phyloP scores from a whole-genome alignment of 2,888 invertebrate genomes.

The Cyclophora punctaria region DNA sequence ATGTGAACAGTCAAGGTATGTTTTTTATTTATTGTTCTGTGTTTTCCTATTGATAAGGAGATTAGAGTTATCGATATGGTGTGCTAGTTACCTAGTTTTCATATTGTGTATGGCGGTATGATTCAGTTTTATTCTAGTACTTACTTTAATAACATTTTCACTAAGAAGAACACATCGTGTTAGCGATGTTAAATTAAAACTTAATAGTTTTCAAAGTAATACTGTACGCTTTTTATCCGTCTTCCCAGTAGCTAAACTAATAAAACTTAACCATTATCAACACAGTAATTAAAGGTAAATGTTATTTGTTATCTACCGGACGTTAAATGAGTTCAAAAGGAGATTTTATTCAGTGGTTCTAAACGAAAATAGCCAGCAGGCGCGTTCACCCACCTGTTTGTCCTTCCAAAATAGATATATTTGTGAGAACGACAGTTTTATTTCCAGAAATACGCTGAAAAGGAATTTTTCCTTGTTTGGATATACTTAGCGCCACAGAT shows the following conservation, averaged over 20 bases:
- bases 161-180: too few relatives aligned
- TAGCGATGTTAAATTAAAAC: too few relatives aligned
- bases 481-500: too few relatives aligned
- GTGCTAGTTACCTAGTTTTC: too few relatives aligned
- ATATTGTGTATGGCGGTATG: too few relatives aligned
- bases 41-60: constrained; percentile 16
- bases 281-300: constrained; percentile 25
- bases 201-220: too few relatives aligned
- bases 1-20: constrained; percentile 57
- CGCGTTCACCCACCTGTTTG: constrained; percentile 12
- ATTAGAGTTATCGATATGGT: too few relatives aligned
- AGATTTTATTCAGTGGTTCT: constrained; percentile 45
- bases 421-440: constrained; percentile 51
- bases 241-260: constrained; percentile 3
- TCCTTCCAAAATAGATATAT: constrained; percentile 45
- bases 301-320: constrained; percentile 45
- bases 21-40: constrained; percentile 17
- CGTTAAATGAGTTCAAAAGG: constrained; percentile 51
- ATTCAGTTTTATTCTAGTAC: too few relatives aligned
- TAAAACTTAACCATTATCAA: constrained; percentile 13
- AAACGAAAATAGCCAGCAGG: constrained; percentile 42
- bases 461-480: constrained; percentile 13
- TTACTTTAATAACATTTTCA: too few relatives aligned
- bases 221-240: too few relatives aligned
- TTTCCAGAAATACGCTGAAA: constrained; percentile 29